Percentiles rank a stretch among this genome's conserved stretches.
Conservation (phyloP, 2,888 invertebrate species). For the Tholera decimalis region DNA sequence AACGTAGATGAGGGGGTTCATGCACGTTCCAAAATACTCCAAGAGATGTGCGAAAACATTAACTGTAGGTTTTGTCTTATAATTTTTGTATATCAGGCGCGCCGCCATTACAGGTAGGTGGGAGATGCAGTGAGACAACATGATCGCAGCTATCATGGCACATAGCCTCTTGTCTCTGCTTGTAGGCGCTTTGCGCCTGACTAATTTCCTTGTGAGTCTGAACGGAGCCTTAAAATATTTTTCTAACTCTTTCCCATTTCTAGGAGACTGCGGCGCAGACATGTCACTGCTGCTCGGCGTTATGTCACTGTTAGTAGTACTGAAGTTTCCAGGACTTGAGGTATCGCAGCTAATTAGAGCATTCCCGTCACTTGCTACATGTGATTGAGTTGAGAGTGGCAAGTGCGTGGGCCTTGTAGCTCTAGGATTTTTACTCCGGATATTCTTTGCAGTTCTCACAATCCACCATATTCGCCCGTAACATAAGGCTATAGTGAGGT, state of each 20-base stretch:
- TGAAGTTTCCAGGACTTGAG: constrained; percentile 17
- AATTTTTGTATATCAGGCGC: constrained; percentile 93
- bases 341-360: neutral
- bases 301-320: constrained; percentile 14
- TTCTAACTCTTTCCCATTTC: constrained; percentile 51
- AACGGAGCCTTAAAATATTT: constrained; percentile 77
- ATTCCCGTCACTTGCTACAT: constrained; percentile 19
- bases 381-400: constrained; percentile 41
- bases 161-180: constrained; percentile 94
- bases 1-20: constrained; percentile 98
- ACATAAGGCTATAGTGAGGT: constrained; percentile 95
- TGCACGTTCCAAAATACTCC: constrained; percentile 96
- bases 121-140: constrained; percentile 96
- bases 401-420: constrained; percentile 56
- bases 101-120: constrained; percentile 97
- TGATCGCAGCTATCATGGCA: constrained; percentile 98
- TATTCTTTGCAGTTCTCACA: constrained; percentile 92
- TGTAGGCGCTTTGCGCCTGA: constrained; percentile 93
- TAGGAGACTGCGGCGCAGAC: constrained; percentile 25
- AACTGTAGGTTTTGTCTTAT: constrained; percentile 91
- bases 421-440: constrained; percentile 85
- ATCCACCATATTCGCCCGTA: constrained; percentile 96
- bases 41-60: constrained; percentile 96
- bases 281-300: neutral
- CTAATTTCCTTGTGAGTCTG: constrained; percentile 74